Conservation (phyloP, 2,888 invertebrate genomes). For the Allacma fusca region DNA sequence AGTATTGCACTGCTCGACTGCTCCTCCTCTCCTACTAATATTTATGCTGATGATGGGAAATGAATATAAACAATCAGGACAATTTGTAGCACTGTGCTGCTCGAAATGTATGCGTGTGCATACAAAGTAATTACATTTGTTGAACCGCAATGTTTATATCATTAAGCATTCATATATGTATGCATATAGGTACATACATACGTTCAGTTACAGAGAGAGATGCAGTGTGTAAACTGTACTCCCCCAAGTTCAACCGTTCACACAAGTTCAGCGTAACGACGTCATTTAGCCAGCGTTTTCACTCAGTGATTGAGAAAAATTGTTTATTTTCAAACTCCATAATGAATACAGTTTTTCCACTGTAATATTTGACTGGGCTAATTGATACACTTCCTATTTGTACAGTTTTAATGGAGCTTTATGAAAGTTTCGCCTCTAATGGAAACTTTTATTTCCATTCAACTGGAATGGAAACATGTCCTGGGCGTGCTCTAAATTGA, state of each 20-base stretch:
- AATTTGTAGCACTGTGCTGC: neutral
- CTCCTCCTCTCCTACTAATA: neutral
- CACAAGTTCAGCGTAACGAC: neutral
- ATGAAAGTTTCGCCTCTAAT: neutral
- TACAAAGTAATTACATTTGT: too few relatives aligned
- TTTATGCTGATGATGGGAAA: slow-evolving; percentile 11
- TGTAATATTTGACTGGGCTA: neutral
- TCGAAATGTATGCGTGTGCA: neutral
- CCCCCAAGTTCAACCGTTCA: neutral
- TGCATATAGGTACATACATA: neutral
- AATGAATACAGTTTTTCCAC: neutral
- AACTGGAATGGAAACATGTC: too few relatives aligned
- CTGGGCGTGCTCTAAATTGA: too few relatives aligned
- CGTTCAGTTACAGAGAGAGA: neutral
- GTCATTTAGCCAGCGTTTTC: neutral
- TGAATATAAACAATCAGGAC: slow-evolving; percentile 9
- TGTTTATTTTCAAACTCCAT: slow-evolving; percentile 1
- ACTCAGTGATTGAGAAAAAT: neutral
- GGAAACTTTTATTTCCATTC: too few relatives aligned
- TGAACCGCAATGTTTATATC: too few relatives aligned
- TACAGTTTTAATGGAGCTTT: too few relatives aligned
- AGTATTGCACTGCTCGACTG: neutral
- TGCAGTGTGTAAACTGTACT: neutral
- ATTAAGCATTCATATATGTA: neutral
- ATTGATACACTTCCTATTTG: neutral